phyloP scores from a whole-genome alignment of 2,113 vertebrate genomes.

The Theristicus caerulescens region DNA sequence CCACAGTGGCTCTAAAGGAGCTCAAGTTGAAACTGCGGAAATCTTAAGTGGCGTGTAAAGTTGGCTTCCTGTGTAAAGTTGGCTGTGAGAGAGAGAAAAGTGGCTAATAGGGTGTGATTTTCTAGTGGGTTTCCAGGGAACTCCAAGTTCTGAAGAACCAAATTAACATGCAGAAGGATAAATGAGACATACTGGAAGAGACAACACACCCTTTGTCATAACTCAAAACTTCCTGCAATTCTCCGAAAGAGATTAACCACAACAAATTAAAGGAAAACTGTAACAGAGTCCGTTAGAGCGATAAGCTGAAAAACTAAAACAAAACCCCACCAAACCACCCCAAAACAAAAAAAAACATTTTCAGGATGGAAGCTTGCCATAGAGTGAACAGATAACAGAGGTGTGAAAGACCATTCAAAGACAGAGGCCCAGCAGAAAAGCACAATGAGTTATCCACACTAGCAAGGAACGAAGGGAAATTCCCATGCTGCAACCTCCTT shows the following conservation, averaged over 20 bases:
- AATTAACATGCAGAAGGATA: background rate
- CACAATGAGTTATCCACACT: background rate
- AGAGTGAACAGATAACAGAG: background rate
- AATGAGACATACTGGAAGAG: background rate
- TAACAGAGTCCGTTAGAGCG: background rate
- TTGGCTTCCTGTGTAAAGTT: background rate
- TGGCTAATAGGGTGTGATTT: background rate
- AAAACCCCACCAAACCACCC: background rate
- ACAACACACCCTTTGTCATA: accelerated
- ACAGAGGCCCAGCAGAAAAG: background rate
- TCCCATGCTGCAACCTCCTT: background rate
- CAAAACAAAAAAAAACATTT: background rate
- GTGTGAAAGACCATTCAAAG: background rate
- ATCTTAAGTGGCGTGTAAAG: background rate
- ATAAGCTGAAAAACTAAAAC: background rate
- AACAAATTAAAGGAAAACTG: background rate
- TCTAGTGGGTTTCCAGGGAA: background rate
- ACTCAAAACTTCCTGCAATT: background rate
- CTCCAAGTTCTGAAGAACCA: background rate
- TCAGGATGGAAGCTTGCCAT: background rate
- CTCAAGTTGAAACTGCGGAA: background rate
- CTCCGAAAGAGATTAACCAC: background rate
- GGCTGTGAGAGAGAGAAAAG: background rate
- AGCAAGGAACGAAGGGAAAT: background rate
- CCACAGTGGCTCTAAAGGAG: background rate